These are phyloP conservation scores for Calypte anna DNA, from an alignment of 2,113 vertebrate species.

Conservation along the genomic window DNA sequence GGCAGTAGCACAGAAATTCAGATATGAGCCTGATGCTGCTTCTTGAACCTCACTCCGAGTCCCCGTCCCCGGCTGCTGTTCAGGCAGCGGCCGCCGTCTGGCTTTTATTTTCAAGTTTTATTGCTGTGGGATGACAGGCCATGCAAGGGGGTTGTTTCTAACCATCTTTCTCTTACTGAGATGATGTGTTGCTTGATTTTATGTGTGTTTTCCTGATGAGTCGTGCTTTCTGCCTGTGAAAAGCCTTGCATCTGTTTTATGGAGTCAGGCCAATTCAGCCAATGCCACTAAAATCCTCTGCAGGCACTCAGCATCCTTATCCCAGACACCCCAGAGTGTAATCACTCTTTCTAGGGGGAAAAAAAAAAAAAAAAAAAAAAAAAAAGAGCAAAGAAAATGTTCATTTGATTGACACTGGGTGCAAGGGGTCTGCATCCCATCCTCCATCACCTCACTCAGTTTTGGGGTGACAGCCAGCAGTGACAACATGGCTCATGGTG, in stretches of 20 bases:
- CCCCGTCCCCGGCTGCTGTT: not conserved
- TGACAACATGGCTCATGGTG: fast-evolving
- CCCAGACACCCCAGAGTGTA: not conserved
- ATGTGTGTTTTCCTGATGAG: not conserved
- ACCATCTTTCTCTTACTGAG: not conserved
- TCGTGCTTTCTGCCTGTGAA: not conserved
- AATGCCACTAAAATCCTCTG: fast-evolving
- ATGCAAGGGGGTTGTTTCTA: not conserved
- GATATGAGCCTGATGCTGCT: not conserved
- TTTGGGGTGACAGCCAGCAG: fast-evolving
- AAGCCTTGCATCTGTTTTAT: not conserved
- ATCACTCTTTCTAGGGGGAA: not conserved
- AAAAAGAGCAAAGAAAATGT: not conserved
- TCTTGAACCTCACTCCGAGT: fast-evolving
- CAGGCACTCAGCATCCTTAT: not conserved
- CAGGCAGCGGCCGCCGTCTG: not conserved
- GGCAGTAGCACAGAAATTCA: fast-evolving
- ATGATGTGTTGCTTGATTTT: not conserved
- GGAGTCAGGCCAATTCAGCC: not conserved
- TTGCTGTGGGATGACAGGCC: not conserved
- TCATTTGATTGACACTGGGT: fast-evolving
- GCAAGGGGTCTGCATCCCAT: fast-evolving
- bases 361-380: not conserved
- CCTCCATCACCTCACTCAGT: not conserved
- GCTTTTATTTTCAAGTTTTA: not conserved